phyloP scores from a whole-genome alignment of 1,140 invertebrate genomes.

The Meteorus sp. region DNA sequence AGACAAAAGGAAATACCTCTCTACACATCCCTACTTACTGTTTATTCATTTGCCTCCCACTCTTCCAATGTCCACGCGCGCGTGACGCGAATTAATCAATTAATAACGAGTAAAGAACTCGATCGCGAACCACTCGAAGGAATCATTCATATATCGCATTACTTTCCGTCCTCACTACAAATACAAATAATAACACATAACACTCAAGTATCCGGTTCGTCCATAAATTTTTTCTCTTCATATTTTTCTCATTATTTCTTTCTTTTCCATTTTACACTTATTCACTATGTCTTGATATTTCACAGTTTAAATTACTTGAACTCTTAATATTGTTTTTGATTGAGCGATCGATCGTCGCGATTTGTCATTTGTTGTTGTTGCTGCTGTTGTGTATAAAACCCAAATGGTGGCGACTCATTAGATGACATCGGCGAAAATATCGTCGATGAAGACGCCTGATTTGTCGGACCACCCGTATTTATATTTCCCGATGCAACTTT shows the following conservation, averaged over 20 bases:
- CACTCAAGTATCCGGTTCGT: not conserved
- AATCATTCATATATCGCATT: not conserved
- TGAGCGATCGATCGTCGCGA: constrained; percentile 2
- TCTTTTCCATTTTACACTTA: not conserved
- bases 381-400: constrained; percentile 54
- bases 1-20: too few species aligned
- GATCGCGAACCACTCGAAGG: not conserved
- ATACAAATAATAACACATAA: not conserved
- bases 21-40: too few species aligned
- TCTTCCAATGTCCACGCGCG: not conserved
- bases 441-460: constrained; percentile 30
- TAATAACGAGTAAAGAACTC: not conserved
- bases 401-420: constrained; percentile 47
- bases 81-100: not conserved
- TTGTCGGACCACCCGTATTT: not conserved
- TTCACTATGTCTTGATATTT: too few species aligned
- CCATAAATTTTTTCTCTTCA: not conserved
- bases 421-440: constrained; percentile 9
- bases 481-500: constrained; percentile 20
- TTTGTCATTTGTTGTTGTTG: constrained; percentile 27
- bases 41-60: not conserved
- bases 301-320: not conserved
- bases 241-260: not conserved
- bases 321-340: constrained; percentile 11
- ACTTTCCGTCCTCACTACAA: not conserved